Evolutionary conservation across 1,140 invertebrate species (phyloP), one percentile per base, ranked within the genome.

Genomic region (Arctopsyche grandis): DNA sequence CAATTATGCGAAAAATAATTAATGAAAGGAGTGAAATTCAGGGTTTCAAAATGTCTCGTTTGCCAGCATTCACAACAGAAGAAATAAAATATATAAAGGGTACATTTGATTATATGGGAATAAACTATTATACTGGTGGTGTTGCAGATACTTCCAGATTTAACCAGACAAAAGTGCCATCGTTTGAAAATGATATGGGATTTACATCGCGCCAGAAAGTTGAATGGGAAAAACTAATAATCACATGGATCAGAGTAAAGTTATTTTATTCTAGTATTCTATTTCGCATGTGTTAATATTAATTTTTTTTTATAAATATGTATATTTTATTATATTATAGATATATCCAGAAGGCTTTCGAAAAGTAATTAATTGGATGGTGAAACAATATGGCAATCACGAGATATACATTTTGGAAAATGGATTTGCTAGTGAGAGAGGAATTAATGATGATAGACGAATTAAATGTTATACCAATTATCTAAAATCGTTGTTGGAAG

Each of bases 321-420:
- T n/a, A n/a, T n/a, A n/a, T n/a, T 52, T n/a, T n/a, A n/a, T 52
- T 52, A 78, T 26, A 46, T 79, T 77, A 16, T 26, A 86, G 86
- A 87, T 88, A 16, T 86, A 89, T 73, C 91, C 92, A 26, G 90
- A 88, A 84, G 92, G 91, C 10, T 86, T 93, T 46, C 86, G 91
- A 38, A 89, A 89, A 78, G 84, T 91, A 46, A 82, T 94, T 24
- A 91, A 89, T 79, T 92, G 90, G 89, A 90, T 93, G 69, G 89
- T 89, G 76, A 85, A 89, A n/a, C 86, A 90, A 76, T 94, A 93
- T 83, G 87, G 90, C 21, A 90, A 90, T 83, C 89, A 90, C 10
- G 85, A 88, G 73, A 87, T 93, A 14, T 89, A 91, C 70, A 87
- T 94, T 0, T 91, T 92, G 1, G 93, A 93, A 88, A 94, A 93